phyloP scores from a whole-genome alignment of 2,888 invertebrate species.

The Volucella inflata region DNA sequence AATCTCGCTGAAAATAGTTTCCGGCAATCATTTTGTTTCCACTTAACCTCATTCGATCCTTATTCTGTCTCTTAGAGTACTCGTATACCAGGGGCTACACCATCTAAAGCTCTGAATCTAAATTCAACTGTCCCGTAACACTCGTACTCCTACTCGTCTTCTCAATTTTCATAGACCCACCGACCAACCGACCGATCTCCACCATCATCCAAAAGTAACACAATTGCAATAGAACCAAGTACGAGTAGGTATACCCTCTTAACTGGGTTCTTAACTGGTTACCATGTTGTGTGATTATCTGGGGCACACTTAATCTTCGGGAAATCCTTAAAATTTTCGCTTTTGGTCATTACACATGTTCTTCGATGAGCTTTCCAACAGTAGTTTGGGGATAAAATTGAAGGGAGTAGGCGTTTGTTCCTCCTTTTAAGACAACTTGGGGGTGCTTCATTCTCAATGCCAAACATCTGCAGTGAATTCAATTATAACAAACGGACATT shows the following conservation, averaged over 20 bases:
- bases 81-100: slow-evolving; percentile 3
- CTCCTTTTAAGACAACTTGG: slow-evolving; percentile 24
- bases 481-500: slow-evolving; percentile 66
- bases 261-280: slow-evolving; percentile 56
- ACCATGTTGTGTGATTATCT: slow-evolving; percentile 75
- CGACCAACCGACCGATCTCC: slow-evolving; percentile 4
- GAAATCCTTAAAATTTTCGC: slow-evolving; percentile 75
- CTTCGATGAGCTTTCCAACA: slow-evolving; percentile 14
- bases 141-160: background rate
- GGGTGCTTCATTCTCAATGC: slow-evolving; percentile 31
- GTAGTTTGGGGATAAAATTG: background rate
- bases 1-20: slow-evolving; percentile 84
- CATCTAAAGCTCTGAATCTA: slow-evolving; percentile 51
- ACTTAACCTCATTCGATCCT: slow-evolving; percentile 72
- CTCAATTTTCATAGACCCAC: background rate
- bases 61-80: slow-evolving; percentile 30
- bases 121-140: slow-evolving; percentile 61
- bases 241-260: background rate
- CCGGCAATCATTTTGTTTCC: slow-evolving; percentile 80
- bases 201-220: slow-evolving; percentile 32
- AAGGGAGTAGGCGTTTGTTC: slow-evolving; percentile 21
- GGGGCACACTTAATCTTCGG: slow-evolving; percentile 77
- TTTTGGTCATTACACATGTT: slow-evolving; percentile 74
- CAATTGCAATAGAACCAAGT: slow-evolving; percentile 46
- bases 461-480: slow-evolving; percentile 61